Evolutionary conservation across 1,140 invertebrate genomes (phyloP).

Genomic region (Heliothis virescens): DNA sequence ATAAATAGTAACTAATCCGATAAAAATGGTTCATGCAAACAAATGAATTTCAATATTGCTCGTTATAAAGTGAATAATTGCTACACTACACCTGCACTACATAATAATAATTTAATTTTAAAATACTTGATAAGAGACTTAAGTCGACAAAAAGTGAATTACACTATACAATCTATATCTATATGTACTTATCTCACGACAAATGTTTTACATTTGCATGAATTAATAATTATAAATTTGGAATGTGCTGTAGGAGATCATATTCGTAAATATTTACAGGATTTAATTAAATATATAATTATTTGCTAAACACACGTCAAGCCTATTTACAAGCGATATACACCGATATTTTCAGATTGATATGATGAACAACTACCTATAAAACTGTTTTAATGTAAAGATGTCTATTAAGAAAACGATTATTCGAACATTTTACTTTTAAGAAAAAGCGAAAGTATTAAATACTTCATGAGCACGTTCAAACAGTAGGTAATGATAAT

Average conservation of each 20-base stretch:
- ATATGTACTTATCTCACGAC: constrained; percentile 30
- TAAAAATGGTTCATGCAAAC: not conserved
- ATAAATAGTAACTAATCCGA: too few species aligned
- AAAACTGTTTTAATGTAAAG: constrained; percentile 2
- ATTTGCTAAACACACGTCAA: constrained; percentile 37
- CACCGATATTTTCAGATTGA: not conserved
- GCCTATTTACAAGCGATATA: constrained; percentile 39
- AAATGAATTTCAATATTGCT: not conserved
- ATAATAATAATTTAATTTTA: not conserved
- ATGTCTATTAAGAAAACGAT: not conserved
- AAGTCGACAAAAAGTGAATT: not conserved
- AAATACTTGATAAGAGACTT: not conserved
- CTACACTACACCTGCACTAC: too few species aligned
- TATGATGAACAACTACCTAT: constrained; percentile 1
- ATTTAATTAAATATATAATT: constrained; percentile 38
- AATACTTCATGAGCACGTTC: not conserved
- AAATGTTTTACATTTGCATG: constrained; percentile 68
- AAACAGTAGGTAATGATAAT: not conserved
- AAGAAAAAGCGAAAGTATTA: not conserved
- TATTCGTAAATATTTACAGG: constrained; percentile 68
- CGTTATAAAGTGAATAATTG: too few species aligned
- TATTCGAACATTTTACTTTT: not conserved
- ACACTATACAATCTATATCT: constrained; percentile 37
- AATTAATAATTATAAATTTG: constrained; percentile 61
- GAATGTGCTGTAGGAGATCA: constrained; percentile 82